Evolutionary conservation across 2,888 invertebrate species (phyloP).

Genomic region (Cremastinae sp.): DNA sequence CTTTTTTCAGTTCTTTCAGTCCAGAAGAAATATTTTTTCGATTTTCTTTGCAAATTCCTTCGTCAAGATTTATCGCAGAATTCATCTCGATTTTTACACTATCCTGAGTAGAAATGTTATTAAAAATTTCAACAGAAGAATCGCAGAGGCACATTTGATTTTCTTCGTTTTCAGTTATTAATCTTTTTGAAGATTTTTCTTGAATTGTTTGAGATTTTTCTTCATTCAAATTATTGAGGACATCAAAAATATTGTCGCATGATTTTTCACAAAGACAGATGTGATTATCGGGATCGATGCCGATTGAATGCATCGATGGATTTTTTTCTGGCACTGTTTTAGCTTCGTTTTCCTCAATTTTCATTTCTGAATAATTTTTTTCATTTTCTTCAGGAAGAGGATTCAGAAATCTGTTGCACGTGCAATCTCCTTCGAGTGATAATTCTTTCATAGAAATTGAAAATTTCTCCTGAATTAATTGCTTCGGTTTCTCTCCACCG

Average conservation of each 20-base stretch:
- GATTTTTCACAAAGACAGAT: slow-evolving; percentile 27
- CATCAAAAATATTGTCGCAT: not conserved
- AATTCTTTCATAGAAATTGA: not conserved
- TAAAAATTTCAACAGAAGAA: not conserved
- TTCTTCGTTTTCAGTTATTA: not conserved
- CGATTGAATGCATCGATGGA: not conserved
- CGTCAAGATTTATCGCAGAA: no score
- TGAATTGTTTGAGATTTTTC: not conserved
- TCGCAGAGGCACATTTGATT: slow-evolving; percentile 17
- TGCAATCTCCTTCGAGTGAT: not conserved
- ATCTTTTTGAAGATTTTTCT: not conserved
- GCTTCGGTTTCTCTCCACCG: not conserved
- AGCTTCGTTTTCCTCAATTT: not conserved
- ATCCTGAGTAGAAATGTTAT: no score
- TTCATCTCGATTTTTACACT: no score
- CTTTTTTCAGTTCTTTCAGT: not conserved
- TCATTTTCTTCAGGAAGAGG: not conserved
- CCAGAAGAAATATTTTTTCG: not conserved
- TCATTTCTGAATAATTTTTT: not conserved
- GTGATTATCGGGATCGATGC: not conserved
- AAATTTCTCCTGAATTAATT: not conserved
- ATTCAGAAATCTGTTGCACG: not conserved
- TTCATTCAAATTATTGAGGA: not conserved
- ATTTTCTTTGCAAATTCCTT: not conserved
- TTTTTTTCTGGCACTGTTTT: not conserved